These are phyloP conservation scores for Phoxinus dragarum DNA, from an alignment of 2,797 vertebrate genomes.

Conservation along the genomic window DNA sequence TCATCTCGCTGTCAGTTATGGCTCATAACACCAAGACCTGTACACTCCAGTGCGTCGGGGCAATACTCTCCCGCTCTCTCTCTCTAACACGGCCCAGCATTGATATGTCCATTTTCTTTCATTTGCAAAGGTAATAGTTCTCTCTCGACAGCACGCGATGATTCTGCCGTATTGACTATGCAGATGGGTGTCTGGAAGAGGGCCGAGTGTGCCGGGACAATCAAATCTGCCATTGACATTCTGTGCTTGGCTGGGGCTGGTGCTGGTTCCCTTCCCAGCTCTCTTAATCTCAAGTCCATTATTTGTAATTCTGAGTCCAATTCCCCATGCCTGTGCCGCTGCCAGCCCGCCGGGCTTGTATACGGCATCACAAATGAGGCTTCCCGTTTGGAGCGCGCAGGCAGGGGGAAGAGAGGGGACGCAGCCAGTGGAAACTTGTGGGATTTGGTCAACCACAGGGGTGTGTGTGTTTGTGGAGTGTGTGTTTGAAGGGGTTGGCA, in stretches of 20 bases:
- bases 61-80: conserved; percentile 35
- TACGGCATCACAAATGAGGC: conserved; percentile 56
- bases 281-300: conserved; percentile 61
- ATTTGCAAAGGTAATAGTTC: conserved; percentile 61
- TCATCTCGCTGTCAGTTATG: conserved; percentile 72
- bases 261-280: conserved; percentile 52
- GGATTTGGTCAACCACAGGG: conserved; percentile 58
- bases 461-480: conserved; percentile 53
- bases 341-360: conserved; percentile 50
- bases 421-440: conserved; percentile 59
- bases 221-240: conserved; percentile 56
- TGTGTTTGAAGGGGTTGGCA: conserved; percentile 48
- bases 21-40: conserved; percentile 64
- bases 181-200: conserved; percentile 18
- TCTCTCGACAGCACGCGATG: conserved; percentile 53
- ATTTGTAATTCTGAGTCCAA: conserved; percentile 60
- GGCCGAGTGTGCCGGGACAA: conserved; percentile 47
- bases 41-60: conserved; percentile 50
- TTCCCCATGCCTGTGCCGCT: conserved; percentile 47
- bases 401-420: conserved; percentile 48
- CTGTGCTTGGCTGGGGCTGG: conserved; percentile 50
- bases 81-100: conserved; percentile 50
- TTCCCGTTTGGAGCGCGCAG: conserved; percentile 53
- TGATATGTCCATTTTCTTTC: conserved; percentile 63
- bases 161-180: conserved; percentile 59